phyloP scores from a whole-genome alignment of 2,113 vertebrate species.

The Cnemophilus loriae region DNA sequence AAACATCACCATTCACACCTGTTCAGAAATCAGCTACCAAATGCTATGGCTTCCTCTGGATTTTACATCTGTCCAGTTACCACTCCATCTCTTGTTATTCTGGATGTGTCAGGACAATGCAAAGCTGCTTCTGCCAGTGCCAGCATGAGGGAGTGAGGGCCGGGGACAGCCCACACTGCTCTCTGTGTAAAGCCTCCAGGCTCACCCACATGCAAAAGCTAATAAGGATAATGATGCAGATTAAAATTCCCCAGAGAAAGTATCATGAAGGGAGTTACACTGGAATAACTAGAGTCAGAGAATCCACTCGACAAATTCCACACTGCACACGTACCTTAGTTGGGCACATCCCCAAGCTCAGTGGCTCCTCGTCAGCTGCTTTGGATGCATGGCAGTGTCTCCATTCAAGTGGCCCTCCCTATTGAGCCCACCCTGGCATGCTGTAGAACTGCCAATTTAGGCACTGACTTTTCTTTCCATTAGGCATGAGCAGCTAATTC shows the following conservation, averaged over 20 bases:
- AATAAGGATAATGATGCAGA: conserved; percentile 6
- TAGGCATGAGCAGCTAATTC: conserved; percentile 30
- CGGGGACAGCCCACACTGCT: neutral
- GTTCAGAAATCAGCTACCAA: neutral
- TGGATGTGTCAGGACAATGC: neutral
- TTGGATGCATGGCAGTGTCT: neutral
- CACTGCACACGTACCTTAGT: neutral
- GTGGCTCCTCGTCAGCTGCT: conserved; percentile 19
- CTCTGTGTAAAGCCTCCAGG: neutral
- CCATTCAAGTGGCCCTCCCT: neutral
- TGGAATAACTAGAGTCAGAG: neutral
- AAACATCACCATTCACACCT: neutral
- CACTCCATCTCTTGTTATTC: neutral
- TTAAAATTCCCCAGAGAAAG: conserved; percentile 15
- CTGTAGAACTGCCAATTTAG: neutral
- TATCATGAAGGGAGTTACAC: neutral
- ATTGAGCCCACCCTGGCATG: neutral
- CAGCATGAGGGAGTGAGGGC: neutral
- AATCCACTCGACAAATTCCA: neutral
- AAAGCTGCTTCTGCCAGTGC: neutral
- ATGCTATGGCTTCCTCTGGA: neutral
- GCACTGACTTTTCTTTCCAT: conserved; percentile 36
- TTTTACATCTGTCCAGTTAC: neutral
- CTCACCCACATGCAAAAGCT: neutral
- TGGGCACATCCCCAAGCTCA: conserved; percentile 34